Base-by-base conservation (phyloP, 2,113 vertebrate genomes). In the Zosterops hypoxanthus region DNA sequence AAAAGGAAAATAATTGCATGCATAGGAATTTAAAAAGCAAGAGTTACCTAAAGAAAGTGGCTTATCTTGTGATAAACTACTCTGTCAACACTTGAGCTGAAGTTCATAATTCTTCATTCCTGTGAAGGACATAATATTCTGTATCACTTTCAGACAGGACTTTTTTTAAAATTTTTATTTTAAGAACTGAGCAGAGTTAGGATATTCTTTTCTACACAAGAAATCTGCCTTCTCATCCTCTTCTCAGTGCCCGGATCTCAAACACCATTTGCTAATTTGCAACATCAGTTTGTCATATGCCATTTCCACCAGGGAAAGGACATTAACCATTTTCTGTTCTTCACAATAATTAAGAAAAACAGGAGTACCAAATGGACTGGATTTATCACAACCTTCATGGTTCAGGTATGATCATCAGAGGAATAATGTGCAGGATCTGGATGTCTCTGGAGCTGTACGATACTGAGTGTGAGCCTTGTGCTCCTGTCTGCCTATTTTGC, bases 51-150 rank as follows among this genome's bases (percentile, higher is more conserved):
- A 82, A 86, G 79, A 69, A 90, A 88, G 86, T 64, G 23, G 5
- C 61, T 86, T 61, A 76, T 13, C 36, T 90, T 2, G 4, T 95
- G 82, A 95, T 88, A 94, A 95, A 95, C 79, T 80, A 31, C 72
- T 90, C 86, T 92, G 94, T 95, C 93, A 92, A 76, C 44, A 65
- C n/a, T 80, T 82, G 9, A 90, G 68, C 82, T 90, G 79, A 88
- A 96, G 36, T 71, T 86, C 88, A 56, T 88, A 69, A 86, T 72
- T 86, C 77, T 92, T 94, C 71, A 57, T 83, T 88, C 50, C 36
- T 86, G 64, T 77, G 77, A 92, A 94, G 68, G 73, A 91, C 63
- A 72, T 59, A 77, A 81, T 73, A 83, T 55, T 92, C 72, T 88
- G 55, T 39, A 84, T 78, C 25, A 36, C n/a, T 73, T 49, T 91